Base-by-base conservation (phyloP, 2,113 vertebrate species). In the Petrocephalus zakoni region DNA sequence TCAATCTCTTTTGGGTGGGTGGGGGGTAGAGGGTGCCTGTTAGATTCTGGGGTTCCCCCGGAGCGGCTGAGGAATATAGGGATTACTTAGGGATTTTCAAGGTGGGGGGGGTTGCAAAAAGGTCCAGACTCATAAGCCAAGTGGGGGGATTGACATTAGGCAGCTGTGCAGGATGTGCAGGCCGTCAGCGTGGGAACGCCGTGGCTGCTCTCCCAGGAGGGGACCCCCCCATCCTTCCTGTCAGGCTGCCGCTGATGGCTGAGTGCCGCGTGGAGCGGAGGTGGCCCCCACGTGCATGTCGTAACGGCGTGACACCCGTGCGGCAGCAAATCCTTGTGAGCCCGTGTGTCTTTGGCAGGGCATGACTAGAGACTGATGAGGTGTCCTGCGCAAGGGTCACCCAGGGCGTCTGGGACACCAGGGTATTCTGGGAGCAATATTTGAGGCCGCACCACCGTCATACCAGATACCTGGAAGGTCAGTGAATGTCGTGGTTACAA, bases 41-140 rank as follows among this genome's bases (percentile, higher is more conserved):
- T 85, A 2, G 84, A 85, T 53, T 51, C 49, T 53, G 47, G 22
- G 51, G 25, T 34, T 86, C 37, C 52, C 5, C n/a, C 9, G 8
- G 37, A 21, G 56, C 11, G 53, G 72, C 85, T 58, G 68, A 87
- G 51, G 81, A 51, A 87, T 87, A 58, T 49, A 58, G 46, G 87
- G 85, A 81, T 89, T 87, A 89, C 25, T 25, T 25, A 42, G 85
- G 89, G 89, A 89, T 89, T 89, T 87, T 58, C 15, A 2, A 15
- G 37, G 10, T 83, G 81, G 37, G 37, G 15, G 88, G 85, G 88
- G 86, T 87, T 64, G 53, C 19, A 87, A 51, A 61, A 52, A 81
- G 68, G 72, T 87, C 42, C 53, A 47, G 85, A n/a, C 64, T 78
- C 52, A 56, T 51, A 81, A 64, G 85, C 72, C 34, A 22, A 83